phyloP scores from a whole-genome alignment of 2,888 invertebrate species.

The Leucania comma region DNA sequence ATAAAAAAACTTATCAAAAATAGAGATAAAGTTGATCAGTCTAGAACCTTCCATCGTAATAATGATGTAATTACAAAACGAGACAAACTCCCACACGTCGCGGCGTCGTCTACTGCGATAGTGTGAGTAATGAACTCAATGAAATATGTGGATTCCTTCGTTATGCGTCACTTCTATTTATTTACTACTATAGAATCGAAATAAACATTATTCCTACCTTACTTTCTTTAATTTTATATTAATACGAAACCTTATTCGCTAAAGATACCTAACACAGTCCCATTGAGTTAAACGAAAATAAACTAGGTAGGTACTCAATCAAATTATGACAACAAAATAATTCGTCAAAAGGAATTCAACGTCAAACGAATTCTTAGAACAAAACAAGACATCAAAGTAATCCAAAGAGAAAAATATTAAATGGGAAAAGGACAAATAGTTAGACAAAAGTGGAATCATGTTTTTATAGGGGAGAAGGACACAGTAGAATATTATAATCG shows the following conservation, averaged over 20 bases:
- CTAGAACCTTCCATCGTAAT: slow-evolving; percentile 41
- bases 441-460: slow-evolving; percentile 3
- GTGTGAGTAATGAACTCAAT: slow-evolving; percentile 54
- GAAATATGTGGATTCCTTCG: slow-evolving; percentile 51
- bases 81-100: slow-evolving; percentile 46
- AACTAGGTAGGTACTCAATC: slow-evolving; percentile 1
- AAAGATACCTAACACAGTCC: background rate
- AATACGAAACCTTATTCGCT: background rate
- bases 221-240: slow-evolving; percentile 15
- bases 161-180: slow-evolving; percentile 60
- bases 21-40: slow-evolving; percentile 14
- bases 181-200: slow-evolving; percentile 33
- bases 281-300: background rate
- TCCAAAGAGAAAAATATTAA: slow-evolving; percentile 6
- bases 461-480: background rate
- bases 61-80: slow-evolving; percentile 48
- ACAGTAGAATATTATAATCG: slow-evolving; percentile 4
- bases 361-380: slow-evolving; percentile 19
- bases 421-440: slow-evolving; percentile 21
- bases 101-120: slow-evolving; percentile 39
- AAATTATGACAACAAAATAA: slow-evolving; percentile 15
- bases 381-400: slow-evolving; percentile 24
- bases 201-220: background rate
- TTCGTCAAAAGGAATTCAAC: slow-evolving; percentile 9
- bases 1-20: slow-evolving; percentile 7